Base-by-base conservation (phyloP, 2,888 invertebrate species). In the Aproaerema taeniolella region DNA sequence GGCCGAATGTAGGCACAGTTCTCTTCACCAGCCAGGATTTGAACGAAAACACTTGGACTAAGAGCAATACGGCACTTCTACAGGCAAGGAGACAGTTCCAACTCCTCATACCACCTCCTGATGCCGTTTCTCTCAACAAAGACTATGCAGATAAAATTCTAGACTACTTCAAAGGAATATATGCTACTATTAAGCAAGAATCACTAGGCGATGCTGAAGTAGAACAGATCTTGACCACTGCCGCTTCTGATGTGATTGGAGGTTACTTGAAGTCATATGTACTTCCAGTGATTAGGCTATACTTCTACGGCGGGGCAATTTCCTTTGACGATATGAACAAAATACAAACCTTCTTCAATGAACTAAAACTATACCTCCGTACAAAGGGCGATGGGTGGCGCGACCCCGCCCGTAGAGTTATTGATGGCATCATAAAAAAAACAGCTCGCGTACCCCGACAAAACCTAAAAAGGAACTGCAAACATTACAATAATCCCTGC, bases 361-460 rank as follows among this genome's bases (percentile, higher is more conserved):
- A 90, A 46, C 57, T 91, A 6, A 91, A 89, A 56, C 68, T 61
- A 38, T 89, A 85, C 50, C 59, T 92, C 46, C 67, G 80, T 10
- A 91, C 90, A 0, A 86, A 90, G 47, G 92, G 91, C 0, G 65
- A 65, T 11, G 87, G 87, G 0, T 92, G 92, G 92, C 69, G 72
- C 1, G 57, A 49, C 9, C 69, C 78, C 25, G 57, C 65, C 42
- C 43, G 55, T 0, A 52, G 54, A 4, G 39, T 68, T 1, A 48
- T 80, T 0, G 63, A 60, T 37, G 54, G 61, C 2, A 60, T 77
- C 13, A 51, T 62, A 3, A 59, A 76, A 1, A 66, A 62, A 29
- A 50, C 74, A 9, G 59, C 61, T 4, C 50, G 62, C 1, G 43
- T 54, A 1, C 51, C 55, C 52, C 1, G 47, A 49, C 13, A 46